These are phyloP conservation scores for Sprattus sprattus DNA, from an alignment of 2,113 vertebrate species.

Conservation along the genomic window DNA sequence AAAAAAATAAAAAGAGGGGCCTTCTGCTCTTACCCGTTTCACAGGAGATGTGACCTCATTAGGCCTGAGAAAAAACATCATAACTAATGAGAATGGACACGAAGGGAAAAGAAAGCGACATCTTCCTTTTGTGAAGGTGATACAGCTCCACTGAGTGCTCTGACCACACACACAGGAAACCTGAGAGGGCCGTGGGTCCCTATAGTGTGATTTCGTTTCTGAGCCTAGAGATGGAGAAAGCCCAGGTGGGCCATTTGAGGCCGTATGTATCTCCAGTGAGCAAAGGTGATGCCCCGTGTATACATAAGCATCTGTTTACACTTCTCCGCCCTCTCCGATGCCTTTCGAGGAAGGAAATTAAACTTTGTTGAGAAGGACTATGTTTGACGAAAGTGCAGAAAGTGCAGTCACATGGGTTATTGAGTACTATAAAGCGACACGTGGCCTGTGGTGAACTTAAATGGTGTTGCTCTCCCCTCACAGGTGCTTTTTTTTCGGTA, in stretches of 20 bases:
- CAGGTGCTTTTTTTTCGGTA: neutral
- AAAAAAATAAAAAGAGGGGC: neutral
- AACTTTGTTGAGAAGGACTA: neutral
- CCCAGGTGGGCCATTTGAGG: neutral
- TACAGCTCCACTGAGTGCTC: conserved; percentile 11
- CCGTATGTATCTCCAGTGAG: neutral
- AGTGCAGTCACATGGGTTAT: neutral
- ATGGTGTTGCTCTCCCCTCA: neutral
- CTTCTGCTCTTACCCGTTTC: neutral
- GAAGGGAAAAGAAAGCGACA: conserved; percentile 26
- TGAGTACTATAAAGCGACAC: neutral
- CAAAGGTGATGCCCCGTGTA: neutral
- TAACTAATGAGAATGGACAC: conserved; percentile 13
- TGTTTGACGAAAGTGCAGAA: neutral
- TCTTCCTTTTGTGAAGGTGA: conserved; percentile 17
- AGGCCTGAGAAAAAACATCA: conserved; percentile 29
- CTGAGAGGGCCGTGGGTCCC: conserved; percentile 4
- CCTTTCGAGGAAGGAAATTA: neutral
- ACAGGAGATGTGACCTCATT: conserved; percentile 39
- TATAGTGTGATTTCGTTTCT: conserved; percentile 4
- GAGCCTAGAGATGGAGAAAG: conserved; percentile 4
- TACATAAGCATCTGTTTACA: neutral
- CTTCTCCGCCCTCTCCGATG: neutral
- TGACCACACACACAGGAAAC: neutral
- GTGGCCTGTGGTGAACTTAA: neutral